Base-by-base conservation (phyloP, 2,113 vertebrate species). In the Sprattus sprattus region DNA sequence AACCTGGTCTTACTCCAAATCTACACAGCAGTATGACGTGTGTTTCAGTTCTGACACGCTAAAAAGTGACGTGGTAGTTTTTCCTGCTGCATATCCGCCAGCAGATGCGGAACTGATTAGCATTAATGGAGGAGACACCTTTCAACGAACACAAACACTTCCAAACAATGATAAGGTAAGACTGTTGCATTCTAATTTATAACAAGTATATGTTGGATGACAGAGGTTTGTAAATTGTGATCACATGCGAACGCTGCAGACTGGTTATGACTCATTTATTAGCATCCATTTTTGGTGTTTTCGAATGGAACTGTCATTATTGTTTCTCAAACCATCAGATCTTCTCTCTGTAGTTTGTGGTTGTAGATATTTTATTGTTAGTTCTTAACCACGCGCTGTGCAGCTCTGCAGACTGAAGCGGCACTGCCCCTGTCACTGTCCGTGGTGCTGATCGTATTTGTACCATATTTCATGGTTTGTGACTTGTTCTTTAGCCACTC, bases 11-110 rank as follows among this genome's bases (percentile, higher is more conserved):
- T 89, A 89, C 85, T 89, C 89, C 28, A 89, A 89, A 87, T 87
- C 89, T 85, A 86, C 89, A 39, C 88, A 90, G 54, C 89, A 90
- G 81, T 90, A 89, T 85, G 89, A 90, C 86, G 89, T 90, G 86
- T 90, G 89, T 71, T 90, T 90, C 78, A 90, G 67, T 67, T 90
- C 89, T 9, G 89, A 90, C 22, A 88, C 89, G 4, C 82, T 88
- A n/a, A 88, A 87, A 82, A 88, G 89, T 88, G 89, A 88, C 71
- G 54, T 88, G 32, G 82, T 90, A 28, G 87, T 89, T 85, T 91
- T 88, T 7, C 87, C 89, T 13, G 50, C 86, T 0, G 6, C 71
- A 8, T 83, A 67, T 86, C 88, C 90, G 0, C 85, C 84, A 44
- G 67, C 25, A 11, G 86, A 91, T 45, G 88, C 67, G 2, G 90